Evolutionary conservation across 2,797 vertebrate genomes (phyloP).

Genomic region (Podargus strigoides): DNA sequence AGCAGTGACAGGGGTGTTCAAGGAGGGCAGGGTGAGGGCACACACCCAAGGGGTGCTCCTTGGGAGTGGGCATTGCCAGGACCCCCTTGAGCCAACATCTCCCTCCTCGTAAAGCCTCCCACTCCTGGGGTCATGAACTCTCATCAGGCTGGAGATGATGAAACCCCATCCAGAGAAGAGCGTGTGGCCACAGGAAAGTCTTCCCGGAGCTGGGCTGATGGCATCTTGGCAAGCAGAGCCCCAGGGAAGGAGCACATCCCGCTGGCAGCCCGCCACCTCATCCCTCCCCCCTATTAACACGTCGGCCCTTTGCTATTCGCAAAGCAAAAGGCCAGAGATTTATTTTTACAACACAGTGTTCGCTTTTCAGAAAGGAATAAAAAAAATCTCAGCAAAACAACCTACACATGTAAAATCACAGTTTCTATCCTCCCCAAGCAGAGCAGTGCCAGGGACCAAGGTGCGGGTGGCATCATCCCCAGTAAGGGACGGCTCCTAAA

Average conservation of each 20-base stretch:
- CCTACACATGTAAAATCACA: background rate
- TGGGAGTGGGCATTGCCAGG: background rate
- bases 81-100: background rate
- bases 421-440: background rate
- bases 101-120: background rate
- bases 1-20: accelerated
- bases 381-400: background rate
- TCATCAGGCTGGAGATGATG: background rate
- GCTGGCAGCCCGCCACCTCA: background rate
- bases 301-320: background rate
- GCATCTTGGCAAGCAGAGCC: background rate
- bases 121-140: background rate
- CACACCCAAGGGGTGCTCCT: background rate
- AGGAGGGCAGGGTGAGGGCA: background rate
- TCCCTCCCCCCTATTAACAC: background rate
- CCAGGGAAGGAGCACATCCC: background rate
- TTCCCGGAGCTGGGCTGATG: background rate
- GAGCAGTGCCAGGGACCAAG: background rate
- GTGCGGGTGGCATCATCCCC: background rate
- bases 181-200: background rate
- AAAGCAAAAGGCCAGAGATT: background rate
- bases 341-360: background rate
- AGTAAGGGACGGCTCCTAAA: background rate
- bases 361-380: background rate
- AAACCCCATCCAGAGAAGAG: background rate